Conservation (phyloP, 53 echinoderm and acorn worm species). For the Crossaster papposus region DNA sequence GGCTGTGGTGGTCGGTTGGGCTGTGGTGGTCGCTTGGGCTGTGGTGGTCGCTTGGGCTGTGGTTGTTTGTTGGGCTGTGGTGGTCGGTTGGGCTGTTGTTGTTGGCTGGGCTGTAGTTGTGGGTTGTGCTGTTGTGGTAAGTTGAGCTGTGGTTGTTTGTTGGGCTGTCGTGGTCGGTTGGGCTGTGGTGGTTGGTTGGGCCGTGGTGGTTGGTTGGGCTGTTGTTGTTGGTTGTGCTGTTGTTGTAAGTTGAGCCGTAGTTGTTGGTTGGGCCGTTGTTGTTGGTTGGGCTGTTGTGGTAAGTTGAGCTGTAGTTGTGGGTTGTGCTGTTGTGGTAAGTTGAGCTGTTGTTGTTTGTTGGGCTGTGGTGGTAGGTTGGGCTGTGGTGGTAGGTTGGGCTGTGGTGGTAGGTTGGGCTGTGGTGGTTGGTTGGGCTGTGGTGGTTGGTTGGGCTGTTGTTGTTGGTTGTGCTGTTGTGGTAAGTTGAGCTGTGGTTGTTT, state of each 20-base stretch:
- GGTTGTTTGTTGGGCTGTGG: not conserved
- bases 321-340: not conserved
- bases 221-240: not conserved
- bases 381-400: not conserved
- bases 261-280: not conserved
- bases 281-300: not conserved
- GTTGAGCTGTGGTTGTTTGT: not conserved
- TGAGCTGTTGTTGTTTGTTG: not conserved
- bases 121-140: not conserved
- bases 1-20: not conserved
- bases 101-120: not conserved
- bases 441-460: not conserved
- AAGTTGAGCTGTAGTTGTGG: not conserved
- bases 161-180: not conserved
- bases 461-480: not conserved
- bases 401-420: not conserved
- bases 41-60: not conserved
- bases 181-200: not conserved
- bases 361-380: not conserved
- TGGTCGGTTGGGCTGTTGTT: not conserved
- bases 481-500: not conserved
- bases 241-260: not conserved
- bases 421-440: not conserved
- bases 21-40: not conserved
- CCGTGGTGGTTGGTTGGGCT: not conserved